These are phyloP conservation scores for Plutomurus gul DNA, from an alignment of 1,140 invertebrate genomes.

Conservation along the genomic window DNA sequence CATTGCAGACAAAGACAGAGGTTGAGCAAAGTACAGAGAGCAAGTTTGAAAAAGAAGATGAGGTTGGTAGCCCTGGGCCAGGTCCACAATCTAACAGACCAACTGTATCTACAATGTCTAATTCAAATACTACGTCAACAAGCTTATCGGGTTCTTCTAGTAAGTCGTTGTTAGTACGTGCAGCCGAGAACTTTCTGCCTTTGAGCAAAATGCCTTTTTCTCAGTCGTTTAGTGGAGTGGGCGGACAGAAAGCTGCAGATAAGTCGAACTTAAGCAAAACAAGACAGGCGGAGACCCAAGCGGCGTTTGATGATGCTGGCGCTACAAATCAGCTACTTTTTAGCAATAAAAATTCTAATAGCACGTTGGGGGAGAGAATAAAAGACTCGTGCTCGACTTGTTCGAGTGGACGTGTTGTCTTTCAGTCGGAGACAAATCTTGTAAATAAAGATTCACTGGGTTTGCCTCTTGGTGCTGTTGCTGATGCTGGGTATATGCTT, in stretches of 20 bases:
- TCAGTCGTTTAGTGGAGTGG: too few relatives aligned
- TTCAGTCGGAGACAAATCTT: not conserved
- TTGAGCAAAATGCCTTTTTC: constrained; percentile 17
- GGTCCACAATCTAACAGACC: not conserved
- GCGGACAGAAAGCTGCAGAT: not conserved
- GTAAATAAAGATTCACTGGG: not conserved
- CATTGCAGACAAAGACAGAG: not conserved
- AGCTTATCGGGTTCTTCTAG: not conserved
- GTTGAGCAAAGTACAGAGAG: not conserved
- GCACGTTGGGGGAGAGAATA: too few relatives aligned
- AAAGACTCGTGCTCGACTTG: not conserved
- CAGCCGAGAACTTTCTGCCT: not conserved
- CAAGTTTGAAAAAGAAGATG: not conserved
- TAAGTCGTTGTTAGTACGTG: too few relatives aligned
- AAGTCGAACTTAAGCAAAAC: not conserved
- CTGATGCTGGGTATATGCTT: not conserved
- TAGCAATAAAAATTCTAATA: not conserved
- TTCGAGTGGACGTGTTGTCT: not conserved
- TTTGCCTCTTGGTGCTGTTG: not conserved
- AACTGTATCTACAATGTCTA: not conserved
- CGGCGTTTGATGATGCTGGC: not conserved
- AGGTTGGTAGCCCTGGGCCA: not conserved
- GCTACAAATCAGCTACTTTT: not conserved
- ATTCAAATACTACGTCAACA: not conserved
- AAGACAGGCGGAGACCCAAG: not conserved